Evolutionary conservation across 2,113 vertebrate genomes (phyloP).

Genomic region (Ardeotis arabs): DNA sequence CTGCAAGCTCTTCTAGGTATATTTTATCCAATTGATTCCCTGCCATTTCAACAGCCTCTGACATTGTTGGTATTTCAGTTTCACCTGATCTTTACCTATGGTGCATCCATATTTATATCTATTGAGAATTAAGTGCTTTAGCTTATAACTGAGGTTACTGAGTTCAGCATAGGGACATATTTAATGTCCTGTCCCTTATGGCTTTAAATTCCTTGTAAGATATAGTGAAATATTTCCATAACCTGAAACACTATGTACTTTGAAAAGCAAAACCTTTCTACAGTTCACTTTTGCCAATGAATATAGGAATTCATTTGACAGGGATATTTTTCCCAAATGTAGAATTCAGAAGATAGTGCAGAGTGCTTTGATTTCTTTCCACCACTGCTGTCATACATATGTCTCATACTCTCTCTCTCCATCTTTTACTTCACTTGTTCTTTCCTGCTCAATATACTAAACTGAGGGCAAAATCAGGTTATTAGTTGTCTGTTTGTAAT

Average conservation of each 20-base stretch:
- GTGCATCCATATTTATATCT: slow-evolving; percentile 23
- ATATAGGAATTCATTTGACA: background rate
- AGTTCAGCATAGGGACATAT: background rate
- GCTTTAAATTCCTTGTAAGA: background rate
- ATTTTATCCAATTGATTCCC: background rate
- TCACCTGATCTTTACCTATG: slow-evolving; percentile 19
- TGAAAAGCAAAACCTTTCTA: background rate
- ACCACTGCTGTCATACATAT: background rate
- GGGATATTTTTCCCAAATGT: background rate
- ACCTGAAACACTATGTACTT: background rate
- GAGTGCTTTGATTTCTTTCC: background rate
- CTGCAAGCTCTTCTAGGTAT: background rate
- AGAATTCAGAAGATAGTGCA: background rate
- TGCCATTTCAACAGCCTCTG: background rate
- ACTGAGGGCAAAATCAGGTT: slow-evolving; percentile 1
- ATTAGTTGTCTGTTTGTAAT: background rate
- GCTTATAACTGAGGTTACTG: slow-evolving; percentile 1
- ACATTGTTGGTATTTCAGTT: background rate
- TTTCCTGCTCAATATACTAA: background rate
- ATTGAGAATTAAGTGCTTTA: slow-evolving; percentile 16
- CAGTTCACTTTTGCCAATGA: background rate
- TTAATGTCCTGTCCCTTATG: background rate
- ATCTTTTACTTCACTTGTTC: background rate
- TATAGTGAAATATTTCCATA: background rate
- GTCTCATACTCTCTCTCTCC: background rate